Base-by-base conservation (phyloP, 37 sponge, comb jelly and placozoan genomes). In the Chondrilla cf. caribensis region DNA sequence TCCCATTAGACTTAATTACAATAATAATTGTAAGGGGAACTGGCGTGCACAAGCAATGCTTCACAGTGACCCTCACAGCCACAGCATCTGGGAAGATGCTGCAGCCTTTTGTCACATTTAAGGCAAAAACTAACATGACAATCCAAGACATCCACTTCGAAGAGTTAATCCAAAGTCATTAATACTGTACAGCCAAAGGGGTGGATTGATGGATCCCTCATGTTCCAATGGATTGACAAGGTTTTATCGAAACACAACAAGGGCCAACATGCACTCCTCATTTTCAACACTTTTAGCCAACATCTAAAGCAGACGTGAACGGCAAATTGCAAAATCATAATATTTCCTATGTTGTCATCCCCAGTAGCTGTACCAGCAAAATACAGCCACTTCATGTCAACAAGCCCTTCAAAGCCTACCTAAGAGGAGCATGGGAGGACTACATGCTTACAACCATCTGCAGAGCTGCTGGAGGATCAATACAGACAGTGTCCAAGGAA, bases 301-400 rank as follows among this genome's bases (percentile, higher is more conserved):
- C 86, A 86, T 55, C 54, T 11, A 86, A 79, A 28, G 80, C 68
- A 15, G 44, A 70, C 18, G 80, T 79, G 2, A 37, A 39, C n/a
- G 86, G 37, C 25, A n/a, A 67, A 33, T 70, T 85, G 32, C 8
- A n/a, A 19, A 9, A 58, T 3, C 42, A 18, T 8, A 70, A 55
- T 25, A 70, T 79, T 0, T 70, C 58, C 33, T 25, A 78, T 21
- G 29, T 86, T 19, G 86, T 86, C 6, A 86, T 86, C 21, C 81
- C 81, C 55, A 81, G 81, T 31, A 72, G 86, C 9, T 85, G 86
- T 58, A 84, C 85, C n/a, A 73, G 65, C 21, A 41, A 65, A 60
- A 24, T 86, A 2, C 86, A 81, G 77, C 86, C 86, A 39, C 62
- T 81, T 4, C 60, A 86, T 59, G 81, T 86, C 24, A 86, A 86